A percentile compares a stretch with the other conserved stretches of the same genome.
phyloP scores from a whole-genome alignment of 1,140 invertebrate genomes.

The Phocides pigmalion region DNA sequence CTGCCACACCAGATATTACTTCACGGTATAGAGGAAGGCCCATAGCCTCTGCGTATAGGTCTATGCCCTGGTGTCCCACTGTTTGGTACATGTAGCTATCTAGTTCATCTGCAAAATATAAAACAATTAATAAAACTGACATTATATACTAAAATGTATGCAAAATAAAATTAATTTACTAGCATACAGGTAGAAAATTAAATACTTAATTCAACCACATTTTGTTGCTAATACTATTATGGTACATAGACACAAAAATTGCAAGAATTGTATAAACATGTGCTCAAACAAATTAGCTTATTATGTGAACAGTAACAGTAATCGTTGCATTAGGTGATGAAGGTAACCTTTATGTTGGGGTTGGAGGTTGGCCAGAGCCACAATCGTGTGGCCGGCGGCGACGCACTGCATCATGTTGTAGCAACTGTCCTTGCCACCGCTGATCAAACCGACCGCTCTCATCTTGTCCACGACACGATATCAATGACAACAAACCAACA shows the following conservation, averaged over 20 bases:
- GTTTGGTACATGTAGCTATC: conserved; percentile 99
- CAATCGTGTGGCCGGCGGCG: conserved; percentile 97
- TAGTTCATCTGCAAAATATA: conserved; percentile 91
- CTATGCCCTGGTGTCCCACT: conserved; percentile 97
- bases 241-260: neutral
- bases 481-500: conserved; percentile 54
- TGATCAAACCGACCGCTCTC: conserved; percentile 95
- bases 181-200: too few relatives aligned
- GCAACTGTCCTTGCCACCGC: conserved; percentile 99
- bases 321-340: conserved; percentile 29
- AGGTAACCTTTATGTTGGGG: conserved; percentile 92
- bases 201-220: too few relatives aligned
- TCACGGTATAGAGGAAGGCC: conserved; percentile 95
- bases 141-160: too few relatives aligned
- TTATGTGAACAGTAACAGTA: neutral
- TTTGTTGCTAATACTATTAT: neutral
- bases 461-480: conserved; percentile 82
- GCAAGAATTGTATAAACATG: neutral
- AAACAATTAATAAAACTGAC: neutral
- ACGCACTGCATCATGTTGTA: conserved; percentile 99
- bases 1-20: conserved; percentile 92
- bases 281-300: neutral
- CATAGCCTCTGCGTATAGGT: conserved; percentile 96
- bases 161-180: too few relatives aligned
- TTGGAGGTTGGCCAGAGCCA: conserved; percentile 97